These are phyloP conservation scores for Caenorhabditis doughertyi DNA, from an alignment of 2,888 invertebrate species.

Conservation along the genomic window DNA sequence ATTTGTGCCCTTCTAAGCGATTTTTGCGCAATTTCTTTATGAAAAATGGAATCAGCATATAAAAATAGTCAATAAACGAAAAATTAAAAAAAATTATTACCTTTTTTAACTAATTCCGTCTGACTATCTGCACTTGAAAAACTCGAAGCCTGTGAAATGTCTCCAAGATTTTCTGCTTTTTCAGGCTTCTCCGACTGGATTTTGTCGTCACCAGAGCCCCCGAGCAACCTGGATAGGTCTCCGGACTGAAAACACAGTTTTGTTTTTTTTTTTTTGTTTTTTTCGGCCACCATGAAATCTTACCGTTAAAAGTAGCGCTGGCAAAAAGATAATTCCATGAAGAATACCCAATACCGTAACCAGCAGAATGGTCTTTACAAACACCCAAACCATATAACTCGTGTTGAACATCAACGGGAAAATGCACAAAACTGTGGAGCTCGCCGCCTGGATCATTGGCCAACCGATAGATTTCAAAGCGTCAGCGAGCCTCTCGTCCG, in stretches of 20 bases:
- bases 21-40: no score
- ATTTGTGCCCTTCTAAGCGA: no score
- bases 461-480: constrained; percentile 76
- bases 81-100: no score
- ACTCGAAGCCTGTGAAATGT: constrained; percentile 48
- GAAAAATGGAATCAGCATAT: no score
- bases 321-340: constrained; percentile 77
- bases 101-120: constrained; percentile 40
- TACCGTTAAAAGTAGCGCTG: constrained; percentile 73
- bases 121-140: constrained; percentile 55
- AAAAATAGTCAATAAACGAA: no score
- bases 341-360: constrained; percentile 72
- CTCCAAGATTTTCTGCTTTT: constrained; percentile 22
- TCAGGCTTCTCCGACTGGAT: neutral
- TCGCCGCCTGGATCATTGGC: constrained; percentile 78
- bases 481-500: constrained; percentile 73
- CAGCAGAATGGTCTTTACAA: constrained; percentile 75
- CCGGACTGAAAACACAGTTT: constrained; percentile 37
- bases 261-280: neutral
- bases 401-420: constrained; percentile 70
- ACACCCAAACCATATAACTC: constrained; percentile 75
- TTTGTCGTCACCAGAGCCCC: neutral
- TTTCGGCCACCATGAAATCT: no score
- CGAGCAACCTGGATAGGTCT: constrained; percentile 34
- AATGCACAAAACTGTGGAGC: constrained; percentile 73